These are phyloP conservation scores for Meta bourneti DNA, from an alignment of 2,888 invertebrate genomes.

Conservation along the genomic window DNA sequence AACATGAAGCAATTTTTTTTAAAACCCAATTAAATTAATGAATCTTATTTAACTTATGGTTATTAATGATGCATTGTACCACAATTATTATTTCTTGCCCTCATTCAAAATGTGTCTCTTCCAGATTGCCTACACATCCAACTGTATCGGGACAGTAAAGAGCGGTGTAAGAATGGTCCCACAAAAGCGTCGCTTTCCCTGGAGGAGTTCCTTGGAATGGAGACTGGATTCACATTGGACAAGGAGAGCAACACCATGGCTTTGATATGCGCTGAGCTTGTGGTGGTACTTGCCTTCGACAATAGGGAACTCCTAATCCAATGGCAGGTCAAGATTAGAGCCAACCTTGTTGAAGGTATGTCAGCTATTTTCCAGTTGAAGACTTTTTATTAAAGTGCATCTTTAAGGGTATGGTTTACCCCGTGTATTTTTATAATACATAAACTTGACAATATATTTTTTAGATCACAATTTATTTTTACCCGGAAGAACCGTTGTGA, in stretches of 20 bases:
- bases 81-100: no score
- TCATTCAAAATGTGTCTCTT: not conserved
- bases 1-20: no score
- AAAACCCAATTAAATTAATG: no score
- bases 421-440: no score
- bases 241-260: constrained; percentile 95
- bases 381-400: no score
- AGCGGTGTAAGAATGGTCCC: constrained; percentile 91
- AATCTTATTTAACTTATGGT: no score
- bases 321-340: constrained; percentile 93
- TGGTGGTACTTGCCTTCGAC: constrained; percentile 92
- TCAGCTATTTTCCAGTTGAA: no score
- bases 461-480: no score
- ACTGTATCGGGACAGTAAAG: constrained; percentile 92
- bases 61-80: no score
- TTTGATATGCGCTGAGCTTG: constrained; percentile 92
- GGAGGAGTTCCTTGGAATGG: constrained; percentile 92
- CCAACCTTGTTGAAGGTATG: constrained; percentile 89
- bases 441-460: no score
- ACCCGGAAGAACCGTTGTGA: no score
- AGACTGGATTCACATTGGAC: constrained; percentile 92
- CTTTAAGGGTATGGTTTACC: no score
- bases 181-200: constrained; percentile 91
- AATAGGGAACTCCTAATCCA: constrained; percentile 91
- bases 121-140: constrained; percentile 94